A percentile compares a stretch with the other conserved stretches of the same genome.
Evolutionary conservation across 2,888 invertebrate species (phyloP).

Genomic region (Myathropa florea): DNA sequence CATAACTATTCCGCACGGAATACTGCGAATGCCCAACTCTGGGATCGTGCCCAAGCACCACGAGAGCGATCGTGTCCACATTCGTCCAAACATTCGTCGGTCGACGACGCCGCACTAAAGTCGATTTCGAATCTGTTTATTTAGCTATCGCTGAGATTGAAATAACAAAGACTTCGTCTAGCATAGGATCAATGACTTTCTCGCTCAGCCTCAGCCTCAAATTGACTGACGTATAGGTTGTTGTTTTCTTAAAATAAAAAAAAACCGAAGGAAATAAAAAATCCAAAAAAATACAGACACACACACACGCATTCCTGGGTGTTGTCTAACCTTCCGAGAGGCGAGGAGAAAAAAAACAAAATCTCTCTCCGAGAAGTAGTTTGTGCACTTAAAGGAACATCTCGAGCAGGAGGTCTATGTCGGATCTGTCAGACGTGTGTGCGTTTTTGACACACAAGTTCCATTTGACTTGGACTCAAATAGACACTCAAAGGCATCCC

Average conservation of each 20-base stretch:
- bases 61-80: slow-evolving; percentile 28
- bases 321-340: slow-evolving; percentile 1
- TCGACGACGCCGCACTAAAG: neutral
- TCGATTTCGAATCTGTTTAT: slow-evolving; percentile 45
- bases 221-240: slow-evolving; percentile 11
- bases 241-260: slow-evolving; percentile 7
- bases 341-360: neutral
- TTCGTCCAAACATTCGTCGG: slow-evolving; percentile 37
- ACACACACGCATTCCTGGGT: neutral
- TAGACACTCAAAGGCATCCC: neutral
- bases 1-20: slow-evolving; percentile 2
- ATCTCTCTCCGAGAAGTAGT: neutral
- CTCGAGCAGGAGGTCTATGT: slow-evolving; percentile 43
- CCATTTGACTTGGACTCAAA: slow-evolving; percentile 43
- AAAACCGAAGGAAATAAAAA: neutral
- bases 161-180: slow-evolving; percentile 43
- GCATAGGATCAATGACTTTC: slow-evolving; percentile 34
- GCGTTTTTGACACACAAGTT: slow-evolving; percentile 38
- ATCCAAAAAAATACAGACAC: neutral
- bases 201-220: slow-evolving; percentile 3
- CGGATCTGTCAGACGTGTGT: slow-evolving; percentile 31
- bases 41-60: slow-evolving; percentile 18
- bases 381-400: slow-evolving; percentile 31
- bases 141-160: slow-evolving; percentile 50
- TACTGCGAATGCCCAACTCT: neutral